These are phyloP conservation scores for Lordiphosa clarofinis DNA, from an alignment of 1,140 invertebrate species.

Conservation along the genomic window DNA sequence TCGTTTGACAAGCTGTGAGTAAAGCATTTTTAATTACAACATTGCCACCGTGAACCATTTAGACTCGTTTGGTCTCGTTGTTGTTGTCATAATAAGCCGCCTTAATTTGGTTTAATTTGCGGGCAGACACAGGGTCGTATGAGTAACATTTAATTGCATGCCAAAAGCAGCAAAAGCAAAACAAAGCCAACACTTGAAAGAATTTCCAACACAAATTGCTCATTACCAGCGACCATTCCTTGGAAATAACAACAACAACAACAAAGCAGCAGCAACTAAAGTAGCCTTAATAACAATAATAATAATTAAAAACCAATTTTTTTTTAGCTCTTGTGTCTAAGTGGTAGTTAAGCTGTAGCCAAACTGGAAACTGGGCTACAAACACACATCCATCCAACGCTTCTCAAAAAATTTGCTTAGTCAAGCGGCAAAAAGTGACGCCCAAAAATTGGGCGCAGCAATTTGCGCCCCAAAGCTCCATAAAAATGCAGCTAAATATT, in stretches of 20 bases:
- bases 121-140: slow-evolving; percentile 71
- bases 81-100: slow-evolving; percentile 56
- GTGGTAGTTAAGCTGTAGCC: slow-evolving; percentile 17
- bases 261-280: slow-evolving; percentile 18
- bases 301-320: slow-evolving; percentile 77
- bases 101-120: slow-evolving; percentile 72
- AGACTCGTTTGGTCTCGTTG: slow-evolving; percentile 5
- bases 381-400: slow-evolving; percentile 29
- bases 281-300: slow-evolving; percentile 65
- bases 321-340: slow-evolving; percentile 38
- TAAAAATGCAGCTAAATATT: slow-evolving; percentile 53
- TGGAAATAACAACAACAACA: slow-evolving; percentile 38
- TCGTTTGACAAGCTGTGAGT: slow-evolving; percentile 55
- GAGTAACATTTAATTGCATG: slow-evolving; percentile 72
- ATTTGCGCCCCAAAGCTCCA: slow-evolving; percentile 30
- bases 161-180: slow-evolving; percentile 36
- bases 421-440: slow-evolving; percentile 63
- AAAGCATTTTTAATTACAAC: slow-evolving; percentile 61
- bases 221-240: slow-evolving; percentile 61
- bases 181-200: slow-evolving; percentile 48
- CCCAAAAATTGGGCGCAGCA: slow-evolving; percentile 59
- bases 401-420: slow-evolving; percentile 62
- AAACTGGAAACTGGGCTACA: slow-evolving; percentile 55
- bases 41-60: slow-evolving; percentile 37
- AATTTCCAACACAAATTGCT: slow-evolving; percentile 67